Evolutionary conservation across 1,140 invertebrate genomes (phyloP).

Genomic region (Drosophila jambulina): DNA sequence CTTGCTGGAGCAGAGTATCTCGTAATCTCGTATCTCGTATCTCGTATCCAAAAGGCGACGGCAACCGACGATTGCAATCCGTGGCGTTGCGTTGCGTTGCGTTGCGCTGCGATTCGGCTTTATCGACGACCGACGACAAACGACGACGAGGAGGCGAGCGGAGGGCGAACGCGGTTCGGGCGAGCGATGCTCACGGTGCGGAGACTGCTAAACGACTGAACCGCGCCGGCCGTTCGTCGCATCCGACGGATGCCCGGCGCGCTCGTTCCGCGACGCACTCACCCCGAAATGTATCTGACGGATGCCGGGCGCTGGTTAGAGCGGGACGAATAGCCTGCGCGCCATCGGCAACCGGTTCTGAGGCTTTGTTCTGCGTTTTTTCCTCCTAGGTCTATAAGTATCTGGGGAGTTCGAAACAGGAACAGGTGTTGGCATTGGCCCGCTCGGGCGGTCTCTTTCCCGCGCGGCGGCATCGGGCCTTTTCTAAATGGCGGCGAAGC

Average conservation of each 20-base stretch:
- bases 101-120: conserved; percentile 8
- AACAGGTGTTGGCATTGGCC: conserved; percentile 72
- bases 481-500: conserved; percentile 84
- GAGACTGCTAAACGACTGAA: conserved; percentile 80
- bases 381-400: conserved; percentile 5
- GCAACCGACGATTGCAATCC: conserved; percentile 34
- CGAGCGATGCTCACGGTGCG: conserved; percentile 75
- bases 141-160: conserved; percentile 12
- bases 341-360: conserved; percentile 66
- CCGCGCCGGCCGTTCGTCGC: conserved; percentile 56
- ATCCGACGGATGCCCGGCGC: conserved; percentile 21
- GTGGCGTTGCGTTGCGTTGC: not conserved
- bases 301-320: conserved; percentile 26
- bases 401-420: conserved; percentile 41
- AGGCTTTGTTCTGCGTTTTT: conserved; percentile 8
- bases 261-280: conserved; percentile 34
- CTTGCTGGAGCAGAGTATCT: conserved; percentile 12
- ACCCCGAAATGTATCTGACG: conserved; percentile 59
- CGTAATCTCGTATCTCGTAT: conserved; percentile 7
- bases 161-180: conserved; percentile 47
- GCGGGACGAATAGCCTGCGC: conserved; percentile 22
- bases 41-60: conserved; percentile 65
- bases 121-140: conserved; percentile 35
- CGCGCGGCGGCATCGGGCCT: conserved; percentile 7
- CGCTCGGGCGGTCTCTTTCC: conserved; percentile 41